Conservation (phyloP, 2,797 vertebrate species). For the Sebastes umbrosus region DNA sequence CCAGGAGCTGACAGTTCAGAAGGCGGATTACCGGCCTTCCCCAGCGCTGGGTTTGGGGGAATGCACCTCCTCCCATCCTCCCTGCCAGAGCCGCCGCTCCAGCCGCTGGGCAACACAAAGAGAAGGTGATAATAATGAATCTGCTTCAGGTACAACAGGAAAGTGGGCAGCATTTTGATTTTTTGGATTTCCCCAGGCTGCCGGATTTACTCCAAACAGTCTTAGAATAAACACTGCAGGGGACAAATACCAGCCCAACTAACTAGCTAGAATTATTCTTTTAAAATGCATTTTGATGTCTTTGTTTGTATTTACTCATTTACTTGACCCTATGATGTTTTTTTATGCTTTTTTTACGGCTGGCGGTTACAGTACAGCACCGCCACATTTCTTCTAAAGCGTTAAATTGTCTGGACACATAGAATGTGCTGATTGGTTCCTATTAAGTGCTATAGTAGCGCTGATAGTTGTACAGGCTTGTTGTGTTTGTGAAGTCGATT, state of each 20-base stretch:
- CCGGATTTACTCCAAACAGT: neutral
- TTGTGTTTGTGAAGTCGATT: neutral
- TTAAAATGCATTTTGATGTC: neutral
- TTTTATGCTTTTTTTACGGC: neutral
- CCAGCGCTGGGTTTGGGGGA: constrained; percentile 51
- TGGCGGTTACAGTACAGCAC: neutral
- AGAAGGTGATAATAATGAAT: constrained; percentile 56
- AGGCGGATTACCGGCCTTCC: constrained; percentile 50
- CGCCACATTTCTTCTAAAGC: neutral
- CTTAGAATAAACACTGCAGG: neutral
- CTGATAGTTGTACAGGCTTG: neutral
- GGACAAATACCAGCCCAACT: neutral
- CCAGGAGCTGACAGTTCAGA: constrained; percentile 56
- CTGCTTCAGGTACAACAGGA: neutral
- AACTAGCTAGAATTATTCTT: neutral
- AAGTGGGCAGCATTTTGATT: neutral
- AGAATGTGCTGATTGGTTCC: neutral
- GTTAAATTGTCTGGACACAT: neutral
- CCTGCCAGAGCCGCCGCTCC: constrained; percentile 55
- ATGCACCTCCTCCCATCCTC: constrained; percentile 39
- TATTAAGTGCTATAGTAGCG: neutral
- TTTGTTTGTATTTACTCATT: neutral
- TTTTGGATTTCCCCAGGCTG: neutral
- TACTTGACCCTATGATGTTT: neutral
- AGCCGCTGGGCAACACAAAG: constrained; percentile 57